Base-by-base conservation (phyloP, 2,888 invertebrate species). In the Nezara viridula region DNA sequence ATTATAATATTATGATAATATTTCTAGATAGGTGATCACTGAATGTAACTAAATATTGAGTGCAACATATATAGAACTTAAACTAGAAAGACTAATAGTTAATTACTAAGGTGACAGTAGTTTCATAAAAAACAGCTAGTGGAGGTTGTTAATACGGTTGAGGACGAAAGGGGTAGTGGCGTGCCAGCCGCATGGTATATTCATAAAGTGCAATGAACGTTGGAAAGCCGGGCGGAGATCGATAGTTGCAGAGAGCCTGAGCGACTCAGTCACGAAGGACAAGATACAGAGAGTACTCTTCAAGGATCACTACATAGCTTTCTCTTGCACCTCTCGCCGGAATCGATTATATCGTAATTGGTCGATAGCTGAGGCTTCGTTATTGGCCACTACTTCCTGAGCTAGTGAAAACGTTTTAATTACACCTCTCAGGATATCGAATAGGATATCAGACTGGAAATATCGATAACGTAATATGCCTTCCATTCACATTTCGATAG, bases 131-230 rank as follows among this genome's bases (percentile, higher is more conserved):
- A n/a, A 50, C 50, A 55, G 21, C 32, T 19, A 27, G 16, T 32
- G 16, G 5, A 73, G 16, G 37, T 6, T 37, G 32, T 37, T 73
- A 73, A 60, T 32, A 27, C 1, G 27, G 27, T 4, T 27, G 16
- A 16, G 27, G 9, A 19, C 32, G 6, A 73, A 14, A 19, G 37
- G 6, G 27, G 19, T 44, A 44, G 40, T 81, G n/a, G 81, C 81
- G 81, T 81, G 81, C 81, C n/a, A 12, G 14, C 44, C 81, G 32
- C 81, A 81, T 81, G 81, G 44, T 24, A 81, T 81, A 81, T 81
- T 81, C 81, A 81, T 81, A 81, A 81, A 81, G 81, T 44, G 81
- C 81, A 81, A 81, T 44, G 81, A 81, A 81, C 81, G 81, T 40
- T 47, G 81, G 81, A 81, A 47, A 81, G 81, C 44, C 44, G 24